Base-by-base conservation (phyloP, 2,113 vertebrate species). In the Chaenocephalus aceratus region DNA sequence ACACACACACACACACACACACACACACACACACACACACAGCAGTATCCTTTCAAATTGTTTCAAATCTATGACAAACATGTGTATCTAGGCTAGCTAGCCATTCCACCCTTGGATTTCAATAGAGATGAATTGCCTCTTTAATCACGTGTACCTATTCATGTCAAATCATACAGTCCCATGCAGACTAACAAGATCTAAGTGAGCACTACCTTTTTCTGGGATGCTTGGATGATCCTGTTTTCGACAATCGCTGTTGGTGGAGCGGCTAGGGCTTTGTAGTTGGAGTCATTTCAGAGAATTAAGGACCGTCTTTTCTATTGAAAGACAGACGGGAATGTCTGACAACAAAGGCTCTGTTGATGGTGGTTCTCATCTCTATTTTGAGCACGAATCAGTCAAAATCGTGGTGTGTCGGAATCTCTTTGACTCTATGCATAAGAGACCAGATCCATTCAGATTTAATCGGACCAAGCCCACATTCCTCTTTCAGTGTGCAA, bases 381-480 rank as follows among this genome's bases (percentile, higher is more conserved):
- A 13, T 81, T 77, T 15, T 7, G 12, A 64, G 15, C 61, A 57
- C 36, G 1, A 77, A 41, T 36, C 41, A 1, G 44, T 67, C 54
- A 63, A 59, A 56, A 62, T 62, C 46, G 2, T 54, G 59, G 45
- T 53, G 76, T 68, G 46, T 74, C 77, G 65, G 51, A 36, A 52
- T 65, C n/a, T 26, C 49, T 64, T 67, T 12, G 4, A 23, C 44
- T 41, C 23, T 26, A 54, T 72, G 49, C 23, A 21, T 12, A 26
- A 61, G 14, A 58, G 59, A 58, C 58, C 53, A 23, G 34, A 59
- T 84, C 67, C 76, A 81, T 88, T 90, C 68, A 84, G 79, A 77
- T 80, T 36, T 73, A 45, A 72, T 41, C 46, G 26, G 65, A 52
- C 66, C 73, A 8, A 45, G n/a, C 65, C 71, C 85, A 54, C 85